Percentiles rank a stretch among this genome's conserved stretches.
These are phyloP conservation scores for Nymphalis c-album DNA, from an alignment of 2,888 invertebrate genomes.

Conservation along the genomic window DNA sequence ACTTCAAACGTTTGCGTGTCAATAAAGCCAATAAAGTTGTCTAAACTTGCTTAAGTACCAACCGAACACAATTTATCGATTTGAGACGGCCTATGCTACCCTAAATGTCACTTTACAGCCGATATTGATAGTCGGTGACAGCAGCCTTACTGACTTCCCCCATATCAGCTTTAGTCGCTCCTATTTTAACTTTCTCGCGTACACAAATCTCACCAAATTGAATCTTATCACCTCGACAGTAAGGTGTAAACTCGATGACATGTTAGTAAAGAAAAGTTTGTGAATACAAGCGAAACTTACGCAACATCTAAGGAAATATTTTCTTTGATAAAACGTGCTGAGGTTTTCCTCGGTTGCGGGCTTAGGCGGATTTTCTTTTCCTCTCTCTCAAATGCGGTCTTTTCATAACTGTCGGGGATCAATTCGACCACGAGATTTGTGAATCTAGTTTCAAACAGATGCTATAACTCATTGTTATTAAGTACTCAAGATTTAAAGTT, in stretches of 20 bases:
- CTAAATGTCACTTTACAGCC: slow-evolving; percentile 73
- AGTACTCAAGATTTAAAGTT: background rate
- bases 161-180: slow-evolving; percentile 47
- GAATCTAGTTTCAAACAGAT: slow-evolving; percentile 60
- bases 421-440: slow-evolving; percentile 64
- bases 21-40: slow-evolving; percentile 73
- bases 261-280: slow-evolving; percentile 44
- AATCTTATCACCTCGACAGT: slow-evolving; percentile 42
- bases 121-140: slow-evolving; percentile 79
- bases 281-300: slow-evolving; percentile 55
- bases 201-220: slow-evolving; percentile 34
- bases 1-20: slow-evolving; percentile 62
- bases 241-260: slow-evolving; percentile 38
- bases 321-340: slow-evolving; percentile 62
- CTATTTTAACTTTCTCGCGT: slow-evolving; percentile 28
- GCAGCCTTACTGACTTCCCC: slow-evolving; percentile 62
- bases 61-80: slow-evolving; percentile 75
- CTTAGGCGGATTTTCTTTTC: slow-evolving; percentile 66
- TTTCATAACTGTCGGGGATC: slow-evolving; percentile 76
- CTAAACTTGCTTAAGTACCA: slow-evolving; percentile 71
- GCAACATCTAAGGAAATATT: slow-evolving; percentile 70
- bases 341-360: slow-evolving; percentile 63
- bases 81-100: slow-evolving; percentile 72
- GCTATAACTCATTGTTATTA: slow-evolving; percentile 32
- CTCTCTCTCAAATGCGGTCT: slow-evolving; percentile 59